These are phyloP conservation scores for Liparis tanakae DNA, from an alignment of 2,797 vertebrate species.

Conservation along the genomic window DNA sequence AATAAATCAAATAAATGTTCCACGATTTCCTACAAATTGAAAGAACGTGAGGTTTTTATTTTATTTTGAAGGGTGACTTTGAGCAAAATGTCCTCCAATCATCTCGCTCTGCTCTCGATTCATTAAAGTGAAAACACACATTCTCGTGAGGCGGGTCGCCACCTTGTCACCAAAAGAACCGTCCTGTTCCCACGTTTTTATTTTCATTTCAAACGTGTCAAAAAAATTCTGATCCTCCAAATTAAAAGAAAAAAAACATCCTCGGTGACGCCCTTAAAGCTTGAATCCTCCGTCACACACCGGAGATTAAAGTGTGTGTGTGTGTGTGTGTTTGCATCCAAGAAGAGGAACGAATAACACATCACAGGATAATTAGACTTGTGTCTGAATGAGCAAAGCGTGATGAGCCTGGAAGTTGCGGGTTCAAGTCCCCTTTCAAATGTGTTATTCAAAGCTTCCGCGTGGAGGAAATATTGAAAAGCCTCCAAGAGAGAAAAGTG, in stretches of 20 bases:
- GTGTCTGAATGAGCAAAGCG: constrained; percentile 37
- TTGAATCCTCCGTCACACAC: constrained; percentile 42
- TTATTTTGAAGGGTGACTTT: not conserved
- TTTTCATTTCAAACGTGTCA: not conserved
- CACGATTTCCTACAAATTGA: no score
- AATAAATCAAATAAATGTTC: no score
- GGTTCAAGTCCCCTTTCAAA: constrained; percentile 65
- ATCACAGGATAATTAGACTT: constrained; percentile 42
- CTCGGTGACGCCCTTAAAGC: constrained; percentile 23
- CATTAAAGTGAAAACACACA: not conserved
- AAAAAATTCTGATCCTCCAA: constrained; percentile 34
- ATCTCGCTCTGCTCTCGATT: not conserved
- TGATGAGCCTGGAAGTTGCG: constrained; percentile 42
- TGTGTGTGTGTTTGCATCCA: not conserved
- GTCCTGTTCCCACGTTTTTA: no score
- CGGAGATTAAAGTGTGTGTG: constrained; percentile 37
- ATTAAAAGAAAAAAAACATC: constrained; percentile 24
- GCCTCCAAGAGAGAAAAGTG: no score
- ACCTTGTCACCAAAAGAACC: not conserved
- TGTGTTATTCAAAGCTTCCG: constrained; percentile 35
- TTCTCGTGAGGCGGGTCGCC: constrained; percentile 7
- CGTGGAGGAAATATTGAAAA: constrained; percentile 47
- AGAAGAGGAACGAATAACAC: constrained; percentile 21
- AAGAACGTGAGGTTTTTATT: no score
- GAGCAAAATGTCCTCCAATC: no score